phyloP scores from a whole-genome alignment of 1,140 invertebrate species.

The Dendrolimus kikuchii region DNA sequence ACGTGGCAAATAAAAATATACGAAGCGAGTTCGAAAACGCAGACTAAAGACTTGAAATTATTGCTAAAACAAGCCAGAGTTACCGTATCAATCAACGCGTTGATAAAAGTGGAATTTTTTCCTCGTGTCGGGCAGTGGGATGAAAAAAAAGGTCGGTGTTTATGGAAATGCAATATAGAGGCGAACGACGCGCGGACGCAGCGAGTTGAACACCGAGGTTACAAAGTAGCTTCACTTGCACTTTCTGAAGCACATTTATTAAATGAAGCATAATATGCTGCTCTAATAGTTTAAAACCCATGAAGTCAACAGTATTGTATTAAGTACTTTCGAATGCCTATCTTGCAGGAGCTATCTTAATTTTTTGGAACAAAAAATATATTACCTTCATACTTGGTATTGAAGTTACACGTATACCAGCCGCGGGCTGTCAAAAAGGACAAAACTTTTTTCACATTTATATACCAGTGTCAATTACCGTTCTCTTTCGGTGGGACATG shows the following conservation, averaged over 20 bases:
- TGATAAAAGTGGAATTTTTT: conserved; percentile 69
- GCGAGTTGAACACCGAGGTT: neutral
- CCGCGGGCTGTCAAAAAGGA: too few relatives aligned
- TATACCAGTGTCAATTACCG: too few relatives aligned
- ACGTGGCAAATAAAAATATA: conserved; percentile 69
- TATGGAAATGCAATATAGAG: conserved; percentile 66
- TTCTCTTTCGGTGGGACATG: too few relatives aligned
- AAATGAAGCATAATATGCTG: neutral
- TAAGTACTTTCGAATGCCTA: too few relatives aligned
- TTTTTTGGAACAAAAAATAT: too few relatives aligned
- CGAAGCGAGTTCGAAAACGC: conserved; percentile 42
- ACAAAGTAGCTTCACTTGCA: neutral
- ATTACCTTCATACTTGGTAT: too few relatives aligned
- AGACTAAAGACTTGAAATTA: conserved; percentile 55
- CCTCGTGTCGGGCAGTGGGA: conserved; percentile 37
- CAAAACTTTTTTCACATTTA: too few relatives aligned
- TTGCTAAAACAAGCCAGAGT: conserved; percentile 71
- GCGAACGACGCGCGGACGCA: conserved; percentile 28
- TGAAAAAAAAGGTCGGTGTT: conserved; percentile 65
- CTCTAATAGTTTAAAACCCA: too few relatives aligned
- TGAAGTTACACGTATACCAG: too few relatives aligned
- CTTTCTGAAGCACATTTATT: too few relatives aligned
- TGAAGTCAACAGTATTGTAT: too few relatives aligned
- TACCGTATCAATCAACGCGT: conserved; percentile 71
- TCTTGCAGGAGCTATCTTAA: too few relatives aligned